phyloP scores from a whole-genome alignment of 2,888 invertebrate species.

The Rhagophthalmus giganteus region DNA sequence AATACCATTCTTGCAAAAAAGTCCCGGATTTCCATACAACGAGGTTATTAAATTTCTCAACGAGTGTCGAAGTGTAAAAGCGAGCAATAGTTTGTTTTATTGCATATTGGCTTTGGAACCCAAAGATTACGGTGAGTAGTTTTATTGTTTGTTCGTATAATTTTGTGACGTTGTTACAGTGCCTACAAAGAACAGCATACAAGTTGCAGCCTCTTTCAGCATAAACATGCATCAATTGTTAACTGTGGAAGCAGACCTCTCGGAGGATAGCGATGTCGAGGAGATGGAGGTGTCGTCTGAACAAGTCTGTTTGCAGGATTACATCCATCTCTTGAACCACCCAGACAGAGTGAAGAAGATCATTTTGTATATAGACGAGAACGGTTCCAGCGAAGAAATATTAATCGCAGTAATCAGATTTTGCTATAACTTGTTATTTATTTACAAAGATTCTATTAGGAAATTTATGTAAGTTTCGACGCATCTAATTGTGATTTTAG shows the following conservation, averaged over 20 bases:
- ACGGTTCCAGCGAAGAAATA: constrained; percentile 47
- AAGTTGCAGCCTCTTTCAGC: constrained; percentile 59
- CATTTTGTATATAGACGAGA: constrained; percentile 56
- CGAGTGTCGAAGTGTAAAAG: constrained; percentile 51
- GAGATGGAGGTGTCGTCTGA: constrained; percentile 56
- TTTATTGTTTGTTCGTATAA: background rate
- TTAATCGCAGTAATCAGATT: constrained; percentile 58
- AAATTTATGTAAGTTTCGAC: constrained; percentile 71
- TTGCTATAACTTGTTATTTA: constrained; percentile 81
- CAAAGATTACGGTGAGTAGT: constrained; percentile 63
- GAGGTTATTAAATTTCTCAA: constrained; percentile 53
- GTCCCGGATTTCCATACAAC: constrained; percentile 57
- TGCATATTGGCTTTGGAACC: constrained; percentile 71
- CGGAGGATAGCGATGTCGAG: constrained; percentile 64
- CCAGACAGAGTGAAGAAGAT: constrained; percentile 55
- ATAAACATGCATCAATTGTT: constrained; percentile 51
- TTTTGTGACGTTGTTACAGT: constrained; percentile 18
- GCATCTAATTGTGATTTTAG: background rate
- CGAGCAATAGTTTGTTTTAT: constrained; percentile 64
- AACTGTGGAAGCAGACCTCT: constrained; percentile 57
- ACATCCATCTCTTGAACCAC: constrained; percentile 49
- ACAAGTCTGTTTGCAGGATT: constrained; percentile 48
- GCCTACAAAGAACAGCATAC: constrained; percentile 36
- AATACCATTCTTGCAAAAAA: constrained; percentile 67
- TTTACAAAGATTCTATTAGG: constrained; percentile 80